These are phyloP conservation scores for Sarotherodon lohbergeri DNA, from an alignment of 2,113 vertebrate species.

Conservation along the genomic window DNA sequence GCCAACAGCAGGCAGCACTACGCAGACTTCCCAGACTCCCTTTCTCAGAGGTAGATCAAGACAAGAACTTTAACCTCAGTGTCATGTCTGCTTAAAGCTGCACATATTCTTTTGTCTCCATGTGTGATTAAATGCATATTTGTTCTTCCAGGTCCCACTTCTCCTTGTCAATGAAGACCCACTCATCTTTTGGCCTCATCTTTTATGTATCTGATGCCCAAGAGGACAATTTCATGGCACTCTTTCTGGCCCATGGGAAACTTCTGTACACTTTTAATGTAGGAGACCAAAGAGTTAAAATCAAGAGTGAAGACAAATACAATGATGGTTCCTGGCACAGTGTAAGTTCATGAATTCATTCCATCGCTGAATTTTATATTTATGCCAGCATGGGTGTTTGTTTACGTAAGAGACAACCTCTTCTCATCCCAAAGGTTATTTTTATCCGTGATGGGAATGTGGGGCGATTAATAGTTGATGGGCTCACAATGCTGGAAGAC, in stretches of 20 bases:
- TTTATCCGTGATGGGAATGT: conserved; percentile 77
- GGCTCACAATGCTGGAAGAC: conserved; percentile 80
- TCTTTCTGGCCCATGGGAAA: conserved; percentile 84
- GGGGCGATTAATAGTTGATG: conserved; percentile 84
- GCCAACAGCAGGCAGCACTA: conserved; percentile 90
- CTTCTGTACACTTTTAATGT: conserved; percentile 85
- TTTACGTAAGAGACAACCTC: neutral
- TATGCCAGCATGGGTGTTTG: neutral
- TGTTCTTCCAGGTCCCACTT: conserved; percentile 79
- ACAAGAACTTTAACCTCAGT: neutral
- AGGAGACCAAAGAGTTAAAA: conserved; percentile 79
- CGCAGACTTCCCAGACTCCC: conserved; percentile 73
- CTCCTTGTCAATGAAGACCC: conserved; percentile 88
- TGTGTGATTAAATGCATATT: neutral
- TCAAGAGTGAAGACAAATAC: conserved; percentile 83
- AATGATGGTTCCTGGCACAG: conserved; percentile 89
- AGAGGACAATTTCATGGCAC: conserved; percentile 84
- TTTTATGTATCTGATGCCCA: conserved; percentile 83
- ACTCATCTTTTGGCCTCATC: conserved; percentile 85
- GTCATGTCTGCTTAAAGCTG: neutral
- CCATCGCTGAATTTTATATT: neutral
- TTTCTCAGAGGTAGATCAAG: conserved; percentile 77
- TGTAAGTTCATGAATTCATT: conserved; percentile 67
- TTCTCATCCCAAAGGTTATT: conserved; percentile 75
- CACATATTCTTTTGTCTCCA: neutral